phyloP scores from a whole-genome alignment of 2,113 vertebrate genomes.

The Hydrochoerus hydrochaeris region DNA sequence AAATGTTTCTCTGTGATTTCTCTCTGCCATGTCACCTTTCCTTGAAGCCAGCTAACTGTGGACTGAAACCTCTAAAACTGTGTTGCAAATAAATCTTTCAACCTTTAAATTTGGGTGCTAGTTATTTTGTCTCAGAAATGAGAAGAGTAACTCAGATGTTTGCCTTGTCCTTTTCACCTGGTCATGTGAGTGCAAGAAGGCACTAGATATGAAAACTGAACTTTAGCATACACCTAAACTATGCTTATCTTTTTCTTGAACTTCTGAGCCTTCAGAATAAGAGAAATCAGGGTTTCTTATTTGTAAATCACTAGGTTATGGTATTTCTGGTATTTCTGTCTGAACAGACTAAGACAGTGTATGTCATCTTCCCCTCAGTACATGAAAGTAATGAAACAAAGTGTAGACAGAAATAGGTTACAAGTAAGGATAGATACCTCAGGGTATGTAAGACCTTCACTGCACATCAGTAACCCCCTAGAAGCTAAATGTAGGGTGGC shows the following conservation, averaged over 20 bases:
- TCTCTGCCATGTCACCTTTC: too few species aligned
- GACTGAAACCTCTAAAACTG: too few species aligned
- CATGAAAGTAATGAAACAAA: not conserved
- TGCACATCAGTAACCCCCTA: not conserved
- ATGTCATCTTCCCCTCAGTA: not conserved
- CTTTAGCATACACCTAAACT: not conserved
- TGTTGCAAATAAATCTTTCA: too few species aligned
- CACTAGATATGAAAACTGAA: not conserved
- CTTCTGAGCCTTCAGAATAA: not conserved
- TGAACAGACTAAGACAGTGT: not conserved
- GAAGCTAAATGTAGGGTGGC: not conserved
- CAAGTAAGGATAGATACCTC: not conserved
- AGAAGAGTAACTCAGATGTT: not conserved
- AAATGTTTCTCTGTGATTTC: too few species aligned
- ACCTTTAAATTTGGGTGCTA: not conserved
- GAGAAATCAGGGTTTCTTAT: not conserved
- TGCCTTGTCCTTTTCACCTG: not conserved
- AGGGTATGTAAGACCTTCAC: not conserved
- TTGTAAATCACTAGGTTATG: not conserved
- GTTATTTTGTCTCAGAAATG: not conserved
- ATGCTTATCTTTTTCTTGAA: not conserved
- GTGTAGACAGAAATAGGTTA: too few species aligned
- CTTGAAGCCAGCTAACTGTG: too few species aligned
- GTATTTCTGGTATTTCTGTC: not conserved
- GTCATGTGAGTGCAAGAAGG: not conserved